Evolutionary conservation across 2,113 vertebrate species (phyloP).

Genomic region (Chaetorhynchus papuensis): DNA sequence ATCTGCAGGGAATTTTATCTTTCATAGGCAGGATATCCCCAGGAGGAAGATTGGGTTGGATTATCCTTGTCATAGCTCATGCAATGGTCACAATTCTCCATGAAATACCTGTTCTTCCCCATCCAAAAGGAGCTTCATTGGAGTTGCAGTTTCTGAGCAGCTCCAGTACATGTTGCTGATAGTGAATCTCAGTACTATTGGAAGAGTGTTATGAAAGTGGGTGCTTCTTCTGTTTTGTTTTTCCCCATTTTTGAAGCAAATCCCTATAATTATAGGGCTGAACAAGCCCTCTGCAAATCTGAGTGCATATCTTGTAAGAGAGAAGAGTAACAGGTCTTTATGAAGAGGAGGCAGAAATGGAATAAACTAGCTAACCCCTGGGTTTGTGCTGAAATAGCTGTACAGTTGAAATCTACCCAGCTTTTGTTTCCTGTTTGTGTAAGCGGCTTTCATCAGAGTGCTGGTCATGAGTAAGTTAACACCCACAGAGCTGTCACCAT

Average conservation of each 20-base stretch:
- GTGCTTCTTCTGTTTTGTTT: not conserved
- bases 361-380: not conserved
- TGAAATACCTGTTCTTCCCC: not conserved
- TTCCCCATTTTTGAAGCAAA: not conserved
- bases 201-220: not conserved
- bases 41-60: rapidly evolving
- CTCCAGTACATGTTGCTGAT: not conserved
- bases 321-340: not conserved
- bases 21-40: not conserved
- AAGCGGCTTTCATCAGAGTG: not conserved
- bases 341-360: not conserved
- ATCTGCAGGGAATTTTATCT: not conserved
- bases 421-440: not conserved
- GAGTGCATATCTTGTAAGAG: not conserved
- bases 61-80: not conserved
- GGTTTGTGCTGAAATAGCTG: not conserved
- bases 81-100: not conserved
- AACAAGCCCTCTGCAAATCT: not conserved
- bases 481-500: not conserved
- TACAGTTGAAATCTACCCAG: not conserved
- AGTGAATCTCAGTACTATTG: not conserved
- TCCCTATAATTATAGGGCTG: not conserved
- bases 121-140: not conserved
- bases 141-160: not conserved
- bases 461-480: slow-evolving; percentile 4